These are phyloP conservation scores for Pyralis farinalis DNA, from an alignment of 2,888 invertebrate genomes.

Conservation along the genomic window DNA sequence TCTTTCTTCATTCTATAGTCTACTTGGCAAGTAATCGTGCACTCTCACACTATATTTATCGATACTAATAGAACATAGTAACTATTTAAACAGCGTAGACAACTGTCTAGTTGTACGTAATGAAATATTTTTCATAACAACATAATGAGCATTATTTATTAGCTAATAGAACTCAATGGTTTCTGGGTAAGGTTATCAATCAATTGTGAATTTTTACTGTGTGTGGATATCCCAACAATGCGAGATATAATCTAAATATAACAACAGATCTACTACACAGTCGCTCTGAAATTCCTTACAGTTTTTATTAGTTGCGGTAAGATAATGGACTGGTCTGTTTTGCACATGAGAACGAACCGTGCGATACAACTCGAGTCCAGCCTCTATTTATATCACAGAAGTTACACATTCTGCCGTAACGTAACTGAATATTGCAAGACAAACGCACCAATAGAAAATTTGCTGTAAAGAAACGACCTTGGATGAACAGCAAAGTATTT, in stretches of 20 bases:
- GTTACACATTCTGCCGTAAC: conserved; percentile 55
- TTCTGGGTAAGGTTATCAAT: not conserved
- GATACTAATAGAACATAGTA: not conserved
- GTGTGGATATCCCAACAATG: not conserved
- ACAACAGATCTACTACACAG: conserved; percentile 31
- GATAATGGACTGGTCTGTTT: conserved; percentile 72
- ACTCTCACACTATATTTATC: conserved; percentile 1
- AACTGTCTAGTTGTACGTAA: too few relatives aligned
- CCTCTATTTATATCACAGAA: conserved; percentile 67
- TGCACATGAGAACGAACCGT: conserved; percentile 54
- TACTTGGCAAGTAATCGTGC: conserved; percentile 1
- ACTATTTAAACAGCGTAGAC: not conserved
- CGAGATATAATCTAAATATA: conserved; percentile 17
- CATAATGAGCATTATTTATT: too few relatives aligned
- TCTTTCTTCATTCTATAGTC: not conserved
- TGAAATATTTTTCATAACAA: too few relatives aligned
- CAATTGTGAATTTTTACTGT: not conserved
- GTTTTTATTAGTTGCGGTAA: conserved; percentile 71
- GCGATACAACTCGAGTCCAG: conserved; percentile 58
- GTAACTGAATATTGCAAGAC: conserved; percentile 69
- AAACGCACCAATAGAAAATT: conserved; percentile 44
- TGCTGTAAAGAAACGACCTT: conserved; percentile 47
- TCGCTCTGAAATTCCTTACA: conserved; percentile 60
- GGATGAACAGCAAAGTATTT: conserved; percentile 29
- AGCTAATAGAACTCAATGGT: too few relatives aligned